Percentiles rank a stretch among this genome's conserved stretches.
Conservation (phyloP, 2,797 vertebrate genomes). For the Anguilla pacifica region DNA sequence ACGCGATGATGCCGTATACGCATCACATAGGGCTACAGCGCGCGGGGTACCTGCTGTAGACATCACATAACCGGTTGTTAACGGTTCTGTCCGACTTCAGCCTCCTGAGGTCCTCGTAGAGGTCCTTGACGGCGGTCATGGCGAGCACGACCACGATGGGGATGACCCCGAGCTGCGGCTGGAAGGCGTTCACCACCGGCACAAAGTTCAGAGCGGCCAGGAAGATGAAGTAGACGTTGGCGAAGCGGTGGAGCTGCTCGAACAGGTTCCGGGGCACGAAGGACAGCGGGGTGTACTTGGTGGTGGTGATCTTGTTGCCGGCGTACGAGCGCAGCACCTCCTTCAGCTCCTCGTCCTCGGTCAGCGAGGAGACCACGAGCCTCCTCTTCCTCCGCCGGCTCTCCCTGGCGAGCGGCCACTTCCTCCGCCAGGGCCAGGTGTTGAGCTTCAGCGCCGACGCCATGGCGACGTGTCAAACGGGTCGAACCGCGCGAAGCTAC, state of each 20-base stretch:
- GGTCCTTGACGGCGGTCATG: constrained; percentile 61
- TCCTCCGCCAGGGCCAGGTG: background rate
- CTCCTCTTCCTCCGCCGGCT: constrained; percentile 50
- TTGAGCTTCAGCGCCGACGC: background rate
- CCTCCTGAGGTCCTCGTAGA: constrained; percentile 67
- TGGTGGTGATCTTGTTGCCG: constrained; percentile 64
- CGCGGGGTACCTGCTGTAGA: constrained; percentile 64
- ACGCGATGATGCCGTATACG: too few relatives aligned
- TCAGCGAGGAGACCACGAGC: constrained; percentile 49
- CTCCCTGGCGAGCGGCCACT: constrained; percentile 24
- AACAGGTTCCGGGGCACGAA: constrained; percentile 74
- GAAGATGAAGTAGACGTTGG: constrained; percentile 71
- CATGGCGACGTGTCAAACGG: background rate
- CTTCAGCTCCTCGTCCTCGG: constrained; percentile 42
- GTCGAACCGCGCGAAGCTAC: background rate
- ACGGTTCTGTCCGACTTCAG: constrained; percentile 56
- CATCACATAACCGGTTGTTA: constrained; percentile 56
- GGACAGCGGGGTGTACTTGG: constrained; percentile 68
- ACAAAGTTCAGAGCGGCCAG: constrained; percentile 68
- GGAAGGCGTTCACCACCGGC: constrained; percentile 67
- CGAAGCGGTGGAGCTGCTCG: constrained; percentile 69
- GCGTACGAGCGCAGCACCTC: constrained; percentile 43
- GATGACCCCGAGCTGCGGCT: constrained; percentile 60
- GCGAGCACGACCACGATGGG: constrained; percentile 62
- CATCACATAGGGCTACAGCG: too few relatives aligned